Conservation (phyloP, 2,113 vertebrate genomes). For the Eonycteris spelaea region DNA sequence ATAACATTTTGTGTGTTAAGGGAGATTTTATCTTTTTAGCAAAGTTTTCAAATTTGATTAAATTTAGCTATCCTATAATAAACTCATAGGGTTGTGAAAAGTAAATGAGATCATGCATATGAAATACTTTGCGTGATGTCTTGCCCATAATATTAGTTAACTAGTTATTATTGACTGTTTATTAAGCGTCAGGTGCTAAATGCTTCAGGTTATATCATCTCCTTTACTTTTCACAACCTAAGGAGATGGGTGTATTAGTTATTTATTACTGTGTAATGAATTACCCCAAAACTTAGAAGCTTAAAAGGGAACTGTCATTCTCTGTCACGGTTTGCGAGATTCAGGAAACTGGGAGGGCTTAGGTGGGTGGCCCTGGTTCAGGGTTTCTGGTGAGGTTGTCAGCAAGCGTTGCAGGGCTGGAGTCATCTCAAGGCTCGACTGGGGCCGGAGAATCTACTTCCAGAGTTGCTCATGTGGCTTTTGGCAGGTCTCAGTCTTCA, state of each 20-base stretch:
- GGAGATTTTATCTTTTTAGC: neutral
- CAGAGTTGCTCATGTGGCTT: neutral
- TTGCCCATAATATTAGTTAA: neutral
- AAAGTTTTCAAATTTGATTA: neutral
- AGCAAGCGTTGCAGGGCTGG: neutral
- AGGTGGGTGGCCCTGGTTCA: neutral
- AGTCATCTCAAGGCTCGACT: neutral
- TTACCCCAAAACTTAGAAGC: neutral
- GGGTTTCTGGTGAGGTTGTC: neutral
- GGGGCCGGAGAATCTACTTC: neutral
- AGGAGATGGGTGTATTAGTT: neutral
- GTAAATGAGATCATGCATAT: neutral
- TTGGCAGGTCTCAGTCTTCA: neutral
- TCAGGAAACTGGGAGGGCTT: neutral
- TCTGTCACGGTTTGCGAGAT: neutral
- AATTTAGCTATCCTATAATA: neutral
- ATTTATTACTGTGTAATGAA: neutral
- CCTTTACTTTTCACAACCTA: neutral
- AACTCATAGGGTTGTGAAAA: neutral
- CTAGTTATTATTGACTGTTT: neutral
- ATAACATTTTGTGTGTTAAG: neutral
- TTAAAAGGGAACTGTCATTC: neutral
- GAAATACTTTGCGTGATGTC: neutral
- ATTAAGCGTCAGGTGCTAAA: neutral
- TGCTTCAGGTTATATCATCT: neutral